Evolutionary conservation across 2,888 invertebrate species (phyloP), one percentile per base, ranked within the genome.

Genomic region (Mechanitis mazaeus): DNA sequence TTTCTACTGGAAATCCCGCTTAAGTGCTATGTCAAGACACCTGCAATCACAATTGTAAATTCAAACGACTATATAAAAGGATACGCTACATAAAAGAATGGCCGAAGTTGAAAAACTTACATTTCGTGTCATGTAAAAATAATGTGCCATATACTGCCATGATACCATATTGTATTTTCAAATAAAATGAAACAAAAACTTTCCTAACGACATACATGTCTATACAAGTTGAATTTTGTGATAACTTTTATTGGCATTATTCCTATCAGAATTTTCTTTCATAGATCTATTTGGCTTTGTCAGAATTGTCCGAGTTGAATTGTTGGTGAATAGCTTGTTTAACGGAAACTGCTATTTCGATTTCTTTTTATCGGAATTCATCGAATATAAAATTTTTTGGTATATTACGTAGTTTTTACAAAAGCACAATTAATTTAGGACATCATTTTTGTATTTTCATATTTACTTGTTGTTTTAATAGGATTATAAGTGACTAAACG

Each of bases 201-300:
- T 75, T 70, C 62, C 55, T 63, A 66, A 64, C 68, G 68, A 70
- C 72, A 69, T 67, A 73, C 72, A 76, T 77, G 84, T 77, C 78
- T 73, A 71, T 72, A 77, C 73, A 75, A 78, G 78, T 71, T 75
- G 75, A 74, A 78, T 61, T 58, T 78, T 76, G 79, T 73, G 79
- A 76, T 73, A 85, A 87, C 75, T 86, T 87, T 84, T 85, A 87
- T 86, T 86, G 80, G 72, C 75, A 84, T 80, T 78, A 81, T 76
- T 72, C 77, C 79, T 78, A 82, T 75, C 76, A 66, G 82, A 85
- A 75, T 85, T 85, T 84, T 77, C 64, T 62, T 75, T 81, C 79
- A 76, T 76, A 79, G 79, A 83, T 84, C 81, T 81, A 80, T 81
- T 74, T 82, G 75, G 75, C 73, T 75, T 74, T 73, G 77, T 73